Evolutionary conservation across 2,888 invertebrate genomes (phyloP), one percentile per base, ranked within the genome.

Genomic region (Athalia cordata): DNA sequence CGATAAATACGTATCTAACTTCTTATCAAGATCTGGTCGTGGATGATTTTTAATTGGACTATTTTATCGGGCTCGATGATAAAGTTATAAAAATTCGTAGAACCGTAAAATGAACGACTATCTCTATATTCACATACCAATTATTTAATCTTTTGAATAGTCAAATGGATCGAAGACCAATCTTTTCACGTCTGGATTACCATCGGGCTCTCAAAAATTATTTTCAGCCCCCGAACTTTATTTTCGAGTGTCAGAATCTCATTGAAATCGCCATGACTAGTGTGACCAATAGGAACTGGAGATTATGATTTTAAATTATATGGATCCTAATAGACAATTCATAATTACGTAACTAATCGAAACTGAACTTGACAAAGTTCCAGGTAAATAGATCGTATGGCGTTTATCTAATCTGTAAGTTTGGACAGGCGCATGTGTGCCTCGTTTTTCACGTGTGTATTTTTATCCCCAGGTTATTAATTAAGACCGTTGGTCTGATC

Each of bases 1-100:
- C 83, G 87, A 88, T 87, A 88, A 87, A 86, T 87, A 87, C 87
- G 85, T 85, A 83, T 82, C 84, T 84, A 85, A 83, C 83, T 81
- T 81, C 82, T 87, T 88, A 87, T 88, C 87, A 80, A 83, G 65
- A 64, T 77, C 76, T 79, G 45, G 47, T 47, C 72, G 62, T 77
- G 66, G 79, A 79, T 76, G 80, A 78, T 83, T 72, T 86, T 85
- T 84, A 86, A 88, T 88, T 86, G 83, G 80, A 79, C 68, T 79
- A 79, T 79, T 80, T 81, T 87, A 87, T 87, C 85, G 80, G 29
- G 82, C 57, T 85, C 81, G 84, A 84, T 85, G 47, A 84, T 85
- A 83, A 85, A 82, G 78, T 75, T 13, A 78, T 55, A 50, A 80
- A 82, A 82, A 83, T 81, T 82, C 80, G 77, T 77, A 61, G 68